Evolutionary conservation across 1,140 invertebrate species (phyloP).

Genomic region (Lutraria rhynchaena): DNA sequence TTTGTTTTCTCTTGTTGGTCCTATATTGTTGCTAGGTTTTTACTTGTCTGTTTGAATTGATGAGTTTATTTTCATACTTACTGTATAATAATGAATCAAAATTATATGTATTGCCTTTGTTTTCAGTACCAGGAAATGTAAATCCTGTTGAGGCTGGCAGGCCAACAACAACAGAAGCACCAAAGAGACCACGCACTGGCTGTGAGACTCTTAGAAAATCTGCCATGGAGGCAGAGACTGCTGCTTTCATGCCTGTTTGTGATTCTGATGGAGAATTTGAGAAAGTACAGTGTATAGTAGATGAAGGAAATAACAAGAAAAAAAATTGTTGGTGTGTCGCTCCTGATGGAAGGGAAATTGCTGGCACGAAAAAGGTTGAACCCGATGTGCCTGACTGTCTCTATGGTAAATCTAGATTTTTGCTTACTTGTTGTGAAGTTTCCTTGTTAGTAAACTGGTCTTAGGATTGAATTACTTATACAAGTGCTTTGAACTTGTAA

Average conservation of each 20-base stretch:
- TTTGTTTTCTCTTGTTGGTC: too few relatives aligned
- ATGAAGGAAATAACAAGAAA: conserved; percentile 32
- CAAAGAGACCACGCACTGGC: conserved; percentile 60
- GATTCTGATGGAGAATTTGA: conserved; percentile 68
- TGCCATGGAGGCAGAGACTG: conserved; percentile 23
- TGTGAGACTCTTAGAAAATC: conserved; percentile 67
- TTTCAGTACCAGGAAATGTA: not conserved
- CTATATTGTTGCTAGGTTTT: too few relatives aligned
- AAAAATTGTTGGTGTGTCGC: conserved; percentile 76
- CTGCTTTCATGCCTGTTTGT: conserved; percentile 66
- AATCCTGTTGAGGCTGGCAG: conserved; percentile 43
- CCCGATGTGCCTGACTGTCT: conserved; percentile 71
- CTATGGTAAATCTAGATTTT: conserved; percentile 66
- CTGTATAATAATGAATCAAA: too few relatives aligned
- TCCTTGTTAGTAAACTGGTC: not conserved
- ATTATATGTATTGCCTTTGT: too few relatives aligned
- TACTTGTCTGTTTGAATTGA: too few relatives aligned
- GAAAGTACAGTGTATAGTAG: conserved; percentile 68
- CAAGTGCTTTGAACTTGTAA: too few relatives aligned
- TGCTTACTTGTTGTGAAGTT: not conserved
- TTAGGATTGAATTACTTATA: too few relatives aligned
- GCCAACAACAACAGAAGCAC: conserved; percentile 44
- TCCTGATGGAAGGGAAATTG: conserved; percentile 65
- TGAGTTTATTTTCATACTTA: too few relatives aligned
- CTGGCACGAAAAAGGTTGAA: conserved; percentile 65